phyloP scores from a whole-genome alignment of 2,888 invertebrate genomes.

The Amphipyra tragopoginis region DNA sequence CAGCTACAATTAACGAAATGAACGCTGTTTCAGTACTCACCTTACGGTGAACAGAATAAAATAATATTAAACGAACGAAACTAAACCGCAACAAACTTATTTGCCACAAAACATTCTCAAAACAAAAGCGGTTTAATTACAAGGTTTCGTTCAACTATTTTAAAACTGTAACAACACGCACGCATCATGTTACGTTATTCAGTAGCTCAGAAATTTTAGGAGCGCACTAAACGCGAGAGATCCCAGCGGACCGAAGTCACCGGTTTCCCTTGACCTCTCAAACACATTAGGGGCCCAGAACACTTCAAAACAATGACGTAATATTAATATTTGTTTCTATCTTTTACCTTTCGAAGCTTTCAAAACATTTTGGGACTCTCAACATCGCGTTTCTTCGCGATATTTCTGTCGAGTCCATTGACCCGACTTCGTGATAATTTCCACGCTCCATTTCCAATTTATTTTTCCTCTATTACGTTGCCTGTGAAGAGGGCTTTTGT shows the following conservation, averaged over 20 bases:
- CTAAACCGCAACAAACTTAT: slow-evolving; percentile 5
- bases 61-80: not conserved
- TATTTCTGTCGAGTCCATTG: slow-evolving; percentile 49
- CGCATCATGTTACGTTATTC: slow-evolving; percentile 19
- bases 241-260: slow-evolving; percentile 13
- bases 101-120: slow-evolving; percentile 18
- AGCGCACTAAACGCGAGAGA: slow-evolving; percentile 18
- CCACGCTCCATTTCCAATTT: no score
- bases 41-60: no score
- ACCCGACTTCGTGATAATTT: slow-evolving; percentile 40
- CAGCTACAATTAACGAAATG: no score
- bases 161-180: slow-evolving; percentile 21
- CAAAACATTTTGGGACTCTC: slow-evolving; percentile 25
- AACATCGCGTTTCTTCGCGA: slow-evolving; percentile 26
- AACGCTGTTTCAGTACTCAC: no score
- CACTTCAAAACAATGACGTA: slow-evolving; percentile 18
- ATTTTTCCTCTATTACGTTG: no score
- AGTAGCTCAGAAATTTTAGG: slow-evolving; percentile 16
- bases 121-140: slow-evolving; percentile 23
- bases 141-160: slow-evolving; percentile 38
- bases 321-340: slow-evolving; percentile 23
- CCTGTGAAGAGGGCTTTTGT: no score
- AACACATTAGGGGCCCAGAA: slow-evolving; percentile 12
- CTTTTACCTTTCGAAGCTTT: slow-evolving; percentile 15
- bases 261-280: slow-evolving; percentile 17